Evolutionary conservation across 2,113 vertebrate species (phyloP), one percentile per base, ranked within the genome.

Genomic region (Larimichthys polyactis): DNA sequence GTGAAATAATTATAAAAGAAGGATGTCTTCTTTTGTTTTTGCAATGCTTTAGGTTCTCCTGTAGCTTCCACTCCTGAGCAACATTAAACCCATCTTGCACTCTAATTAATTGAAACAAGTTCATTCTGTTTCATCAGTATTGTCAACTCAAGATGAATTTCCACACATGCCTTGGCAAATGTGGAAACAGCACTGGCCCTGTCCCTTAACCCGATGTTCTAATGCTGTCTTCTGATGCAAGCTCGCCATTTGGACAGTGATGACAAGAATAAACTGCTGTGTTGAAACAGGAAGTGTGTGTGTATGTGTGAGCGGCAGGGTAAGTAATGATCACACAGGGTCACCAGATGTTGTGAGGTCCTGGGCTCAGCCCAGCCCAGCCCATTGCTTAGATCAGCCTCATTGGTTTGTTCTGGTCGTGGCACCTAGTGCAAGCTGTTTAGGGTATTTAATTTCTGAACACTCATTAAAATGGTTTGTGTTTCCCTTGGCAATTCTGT

Each of bases 401-500:
- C 95, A 95, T 95, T 95, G 94, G 92, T 90, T 93, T 92, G 89
- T 91, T 84, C 87, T 79, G 83, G 90, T 94, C 81, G 87, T 91
- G 93, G 93, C 92, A 93, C 92, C 91, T 88, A 81, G 89, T 90
- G 92, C 93, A 95, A 95, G 94, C 94, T 94, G 94, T 95, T 95
- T 95, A 93, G 94, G 92, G 89, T 92, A 93, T 95, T 94, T 94
- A 92, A 92, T 94, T 95, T 86, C 92, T 93, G 90, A 95, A 91
- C 95, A 92, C 91, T 95, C 94, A 95, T 95, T 95, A 95, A 95
- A 95, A 95, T 95, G 94, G 91, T 95, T 95, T 96, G 95, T 95
- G 94, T 94, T 95, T 95, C 95, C 95, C 95, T 90, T 85, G 93
- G 94, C 91, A 90, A 91, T 94, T 94, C 93, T 92, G 94, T 95